A percentile compares a stretch with the other conserved stretches of the same genome.
Conservation (phyloP, 53 echinoderm and acorn worm species). For the Echinarachnius parma region DNA sequence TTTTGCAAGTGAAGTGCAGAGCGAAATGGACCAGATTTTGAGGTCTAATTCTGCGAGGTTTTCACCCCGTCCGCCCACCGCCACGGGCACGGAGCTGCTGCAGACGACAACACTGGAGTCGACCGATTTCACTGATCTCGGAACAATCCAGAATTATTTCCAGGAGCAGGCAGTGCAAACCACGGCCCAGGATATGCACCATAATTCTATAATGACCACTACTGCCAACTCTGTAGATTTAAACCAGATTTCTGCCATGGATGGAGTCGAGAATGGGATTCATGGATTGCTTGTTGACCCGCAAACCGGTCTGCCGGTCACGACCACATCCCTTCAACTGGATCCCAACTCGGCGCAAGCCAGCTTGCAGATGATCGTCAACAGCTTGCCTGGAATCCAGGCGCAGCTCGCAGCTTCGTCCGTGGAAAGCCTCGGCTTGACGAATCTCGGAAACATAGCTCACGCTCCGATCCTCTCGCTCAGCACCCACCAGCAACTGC, state of each 20-base stretch:
- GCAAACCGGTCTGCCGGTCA: conserved; percentile 86
- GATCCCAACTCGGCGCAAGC: conserved; percentile 49
- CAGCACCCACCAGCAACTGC: conserved; percentile 29
- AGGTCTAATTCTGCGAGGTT: conserved; percentile 76
- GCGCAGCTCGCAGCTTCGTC: conserved; percentile 25
- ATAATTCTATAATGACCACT: conserved; percentile 39
- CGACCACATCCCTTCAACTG: conserved; percentile 33
- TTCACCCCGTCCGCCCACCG: conserved; percentile 42
- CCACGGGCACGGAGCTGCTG: conserved; percentile 30
- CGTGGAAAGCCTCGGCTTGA: conserved; percentile 14
- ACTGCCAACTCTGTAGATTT: conserved; percentile 57
- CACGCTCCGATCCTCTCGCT: conserved; percentile 28
- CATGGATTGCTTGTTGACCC: conserved; percentile 77
- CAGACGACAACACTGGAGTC: conserved; percentile 38
- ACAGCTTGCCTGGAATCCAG: conserved; percentile 47
- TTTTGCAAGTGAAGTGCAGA: conserved; percentile 87
- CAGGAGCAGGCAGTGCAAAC: conserved; percentile 40
- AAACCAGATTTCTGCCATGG: conserved; percentile 68
- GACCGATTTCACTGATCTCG: conserved; percentile 22
- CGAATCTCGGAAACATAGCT: conserved; percentile 13
- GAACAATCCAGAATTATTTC: conserved; percentile 9
- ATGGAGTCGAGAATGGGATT: conserved; percentile 35
- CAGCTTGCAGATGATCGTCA: conserved; percentile 62
- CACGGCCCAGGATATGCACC: conserved; percentile 7
- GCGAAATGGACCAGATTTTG: conserved; percentile 92